Base-by-base conservation (phyloP, 2,797 vertebrate genomes). In the Australoheros facetus region DNA sequence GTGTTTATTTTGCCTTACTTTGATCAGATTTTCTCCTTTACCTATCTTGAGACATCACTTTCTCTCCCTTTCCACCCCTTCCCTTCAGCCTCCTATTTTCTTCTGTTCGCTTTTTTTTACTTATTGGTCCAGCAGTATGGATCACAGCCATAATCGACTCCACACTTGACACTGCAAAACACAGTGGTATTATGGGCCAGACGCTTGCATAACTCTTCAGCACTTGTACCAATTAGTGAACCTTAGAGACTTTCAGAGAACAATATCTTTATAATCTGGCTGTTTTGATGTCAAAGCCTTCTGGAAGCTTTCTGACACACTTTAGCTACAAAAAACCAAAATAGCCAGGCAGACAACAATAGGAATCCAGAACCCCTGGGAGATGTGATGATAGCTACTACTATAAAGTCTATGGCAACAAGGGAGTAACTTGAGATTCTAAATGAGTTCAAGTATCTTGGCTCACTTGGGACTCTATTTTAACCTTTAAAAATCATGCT, bases 271-370 rank as follows among this genome's bases (percentile, higher is more conserved):
- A 69, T 71, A 87, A 88, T 86, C 87, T 78, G 53, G 69, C 17
- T 5, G 78, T 86, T 90, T 85, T 86, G 79, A 89, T 88, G 73
- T 86, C 84, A 70, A 92, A 82, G 92, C 78, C 70, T 42, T 72
- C 82, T 93, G 90, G 90, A 91, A 64, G 54, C 5, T 14, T 93
- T 90, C 90, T 79, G 64, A 82, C 59, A 74, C 59, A 13, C 73
- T 42, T 21, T 45, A 51, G 17, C 48, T 51, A 8, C 16, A 51
- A 51, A 51, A 16, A 51, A 32, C 6, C 17, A 53, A n/a, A 19
- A 53, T 16, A 9, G 48, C 7, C 7, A 53, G 1, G 3, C 17
- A 53, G 17, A 53, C 17, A n/a, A 3, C 19, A n/a, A 53, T 53
- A 1, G 48, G 48, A 53, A 1, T 3, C 48, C 48, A 51, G 16